A percentile compares a stretch with the other conserved stretches of the same genome.
These are phyloP conservation scores for Brassicogethes aeneus DNA, from an alignment of 2,888 invertebrate genomes.

Conservation along the genomic window DNA sequence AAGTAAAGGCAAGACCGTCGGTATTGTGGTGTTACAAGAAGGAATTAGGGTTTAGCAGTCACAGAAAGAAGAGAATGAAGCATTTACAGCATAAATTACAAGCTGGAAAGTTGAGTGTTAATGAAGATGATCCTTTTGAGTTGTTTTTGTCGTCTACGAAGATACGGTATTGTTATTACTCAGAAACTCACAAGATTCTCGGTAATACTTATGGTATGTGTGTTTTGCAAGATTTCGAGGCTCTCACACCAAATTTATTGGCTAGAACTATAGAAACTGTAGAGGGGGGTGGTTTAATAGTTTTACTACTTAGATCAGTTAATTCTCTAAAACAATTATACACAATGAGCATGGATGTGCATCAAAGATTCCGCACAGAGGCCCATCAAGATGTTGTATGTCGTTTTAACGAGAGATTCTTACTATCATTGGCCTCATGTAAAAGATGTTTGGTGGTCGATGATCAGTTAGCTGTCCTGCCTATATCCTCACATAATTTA, in stretches of 20 bases:
- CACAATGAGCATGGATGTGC: slow-evolving; percentile 98
- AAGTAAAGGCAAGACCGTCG: slow-evolving; percentile 84
- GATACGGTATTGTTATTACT: slow-evolving; percentile 95
- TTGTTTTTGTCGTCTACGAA: slow-evolving; percentile 91
- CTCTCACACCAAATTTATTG: slow-evolving; percentile 91
- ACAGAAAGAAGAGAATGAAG: slow-evolving; percentile 89
- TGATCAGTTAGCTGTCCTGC: slow-evolving; percentile 84
- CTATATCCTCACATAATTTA: slow-evolving; percentile 82
- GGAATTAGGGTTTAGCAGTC: slow-evolving; percentile 53
- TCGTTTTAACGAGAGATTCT: slow-evolving; percentile 93
- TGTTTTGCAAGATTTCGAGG: slow-evolving; percentile 84
- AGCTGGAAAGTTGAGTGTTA: slow-evolving; percentile 77
- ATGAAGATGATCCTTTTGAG: slow-evolving; percentile 95
- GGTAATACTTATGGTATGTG: slow-evolving; percentile 87
- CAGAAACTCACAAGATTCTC: slow-evolving; percentile 94
- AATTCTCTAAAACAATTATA: slow-evolving; percentile 88
- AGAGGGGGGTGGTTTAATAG: slow-evolving; percentile 74
- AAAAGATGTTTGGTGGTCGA: slow-evolving; percentile 87
- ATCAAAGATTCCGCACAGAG: slow-evolving; percentile 90
- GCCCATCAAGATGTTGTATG: slow-evolving; percentile 86
- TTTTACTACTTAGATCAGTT: slow-evolving; percentile 78
- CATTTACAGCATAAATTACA: slow-evolving; percentile 73
- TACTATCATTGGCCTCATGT: slow-evolving; percentile 83
- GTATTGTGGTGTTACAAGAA: slow-evolving; percentile 99
- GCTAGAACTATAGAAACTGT: slow-evolving; percentile 97